Evolutionary conservation across 2,113 vertebrate genomes (phyloP).

Genomic region (Eulemur macaco): DNA sequence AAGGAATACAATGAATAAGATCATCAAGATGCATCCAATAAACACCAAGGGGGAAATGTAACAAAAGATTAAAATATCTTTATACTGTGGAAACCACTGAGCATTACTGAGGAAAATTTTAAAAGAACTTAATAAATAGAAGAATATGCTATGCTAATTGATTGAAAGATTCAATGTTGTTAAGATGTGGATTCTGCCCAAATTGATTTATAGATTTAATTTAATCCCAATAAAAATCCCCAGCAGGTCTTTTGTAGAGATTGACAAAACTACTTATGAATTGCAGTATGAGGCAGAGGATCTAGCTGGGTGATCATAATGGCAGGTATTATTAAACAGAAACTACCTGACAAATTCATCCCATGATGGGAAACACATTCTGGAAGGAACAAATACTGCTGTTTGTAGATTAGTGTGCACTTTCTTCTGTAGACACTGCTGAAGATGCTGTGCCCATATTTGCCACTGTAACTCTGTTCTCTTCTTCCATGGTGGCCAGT

Average conservation of each 20-base stretch:
- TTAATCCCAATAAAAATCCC: not conserved
- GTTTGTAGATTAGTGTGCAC: not conserved
- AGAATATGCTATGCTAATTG: not conserved
- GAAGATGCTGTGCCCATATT: not conserved
- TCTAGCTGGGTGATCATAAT: not conserved
- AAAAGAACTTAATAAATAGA: not conserved
- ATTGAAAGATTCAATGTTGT: not conserved
- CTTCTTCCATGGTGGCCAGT: not conserved
- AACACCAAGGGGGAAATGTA: not conserved
- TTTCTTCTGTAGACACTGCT: not conserved
- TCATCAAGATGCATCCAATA: not conserved
- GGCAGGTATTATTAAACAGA: not conserved
- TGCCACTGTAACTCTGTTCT: not conserved
- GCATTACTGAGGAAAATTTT: not conserved
- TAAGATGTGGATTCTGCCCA: not conserved
- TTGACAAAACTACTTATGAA: not conserved
- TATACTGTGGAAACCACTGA: not conserved
- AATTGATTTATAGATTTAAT: not conserved
- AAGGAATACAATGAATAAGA: not conserved
- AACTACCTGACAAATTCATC: not conserved
- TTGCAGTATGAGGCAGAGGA: not conserved
- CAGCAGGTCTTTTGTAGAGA: not conserved
- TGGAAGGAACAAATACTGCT: not conserved
- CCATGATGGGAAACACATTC: not conserved
- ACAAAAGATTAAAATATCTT: not conserved